Evolutionary conservation across 1,140 invertebrate genomes (phyloP).

Genomic region (Brachionus angularis): DNA sequence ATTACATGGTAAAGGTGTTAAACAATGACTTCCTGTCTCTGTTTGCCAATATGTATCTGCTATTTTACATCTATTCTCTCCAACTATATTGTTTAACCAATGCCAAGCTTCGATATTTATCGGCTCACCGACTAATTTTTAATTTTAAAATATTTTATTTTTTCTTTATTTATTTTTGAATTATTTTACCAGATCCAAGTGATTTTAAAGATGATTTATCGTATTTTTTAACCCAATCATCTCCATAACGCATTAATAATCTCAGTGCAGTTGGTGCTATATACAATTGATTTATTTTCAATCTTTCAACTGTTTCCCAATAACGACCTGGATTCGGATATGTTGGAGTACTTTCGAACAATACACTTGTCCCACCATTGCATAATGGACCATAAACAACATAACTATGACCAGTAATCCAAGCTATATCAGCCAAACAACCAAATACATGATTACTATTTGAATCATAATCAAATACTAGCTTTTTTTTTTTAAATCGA

Average conservation of each 20-base stretch:
- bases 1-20: slow-evolving; percentile 59
- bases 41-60: slow-evolving; percentile 96
- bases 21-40: slow-evolving; percentile 61
- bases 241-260: slow-evolving; percentile 73
- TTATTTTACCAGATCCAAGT: slow-evolving; percentile 19
- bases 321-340: slow-evolving; percentile 63
- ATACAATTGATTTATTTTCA: slow-evolving; percentile 62
- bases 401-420: slow-evolving; percentile 64
- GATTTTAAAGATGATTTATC: slow-evolving; percentile 45
- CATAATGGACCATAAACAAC: slow-evolving; percentile 62
- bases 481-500: too few species aligned
- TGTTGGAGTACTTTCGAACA: slow-evolving; percentile 63
- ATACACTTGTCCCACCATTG: slow-evolving; percentile 61
- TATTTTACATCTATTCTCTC: slow-evolving; percentile 66
- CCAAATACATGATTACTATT: slow-evolving; percentile 61
- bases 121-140: slow-evolving; percentile 74
- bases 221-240: slow-evolving; percentile 62
- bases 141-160: background rate
- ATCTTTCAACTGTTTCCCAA: slow-evolving; percentile 61
- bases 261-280: slow-evolving; percentile 62
- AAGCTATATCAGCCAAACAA: slow-evolving; percentile 64
- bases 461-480: slow-evolving; percentile 60
- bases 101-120: slow-evolving; percentile 97
- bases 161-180: background rate
- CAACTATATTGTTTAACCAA: slow-evolving; percentile 87